Conservation (phyloP, 2,888 invertebrate species). For the Microchrysa polita region DNA sequence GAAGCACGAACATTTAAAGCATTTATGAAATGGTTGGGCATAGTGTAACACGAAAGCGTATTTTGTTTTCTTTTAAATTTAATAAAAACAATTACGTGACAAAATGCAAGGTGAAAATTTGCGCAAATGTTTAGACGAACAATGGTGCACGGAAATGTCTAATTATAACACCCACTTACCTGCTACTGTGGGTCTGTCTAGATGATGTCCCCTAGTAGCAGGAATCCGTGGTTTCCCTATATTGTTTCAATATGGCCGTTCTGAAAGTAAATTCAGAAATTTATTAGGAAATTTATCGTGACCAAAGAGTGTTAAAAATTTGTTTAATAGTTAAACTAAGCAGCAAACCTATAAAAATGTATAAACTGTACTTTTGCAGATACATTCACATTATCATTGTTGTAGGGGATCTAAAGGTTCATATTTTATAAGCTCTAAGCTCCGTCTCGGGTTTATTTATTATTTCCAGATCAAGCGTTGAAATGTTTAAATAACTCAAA, state of each 20-base stretch:
- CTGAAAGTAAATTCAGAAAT: conserved; percentile 34
- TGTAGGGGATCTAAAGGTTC: no score
- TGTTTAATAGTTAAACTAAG: no score
- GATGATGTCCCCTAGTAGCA: conserved; percentile 54
- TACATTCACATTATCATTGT: no score
- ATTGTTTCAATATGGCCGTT: neutral
- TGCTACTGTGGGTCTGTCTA: conserved; percentile 54
- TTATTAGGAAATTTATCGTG: neutral
- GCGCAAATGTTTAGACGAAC: neutral
- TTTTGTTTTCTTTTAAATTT: neutral
- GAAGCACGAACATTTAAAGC: conserved; percentile 9
- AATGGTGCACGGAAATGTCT: conserved; percentile 38
- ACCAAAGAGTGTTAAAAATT: no score
- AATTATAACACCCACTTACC: conserved; percentile 53
- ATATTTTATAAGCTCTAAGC: no score
- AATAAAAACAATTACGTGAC: no score
- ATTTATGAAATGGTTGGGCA: neutral
- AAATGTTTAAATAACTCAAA: no score
- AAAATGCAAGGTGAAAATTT: neutral
- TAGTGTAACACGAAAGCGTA: neutral
- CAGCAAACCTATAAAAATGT: no score
- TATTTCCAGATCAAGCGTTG: no score
- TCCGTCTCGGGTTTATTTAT: no score
- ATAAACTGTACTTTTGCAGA: no score
- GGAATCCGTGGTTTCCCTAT: conserved; percentile 49